Conservation (phyloP, 2,113 vertebrate genomes). For the Hippocampus zosterae region DNA sequence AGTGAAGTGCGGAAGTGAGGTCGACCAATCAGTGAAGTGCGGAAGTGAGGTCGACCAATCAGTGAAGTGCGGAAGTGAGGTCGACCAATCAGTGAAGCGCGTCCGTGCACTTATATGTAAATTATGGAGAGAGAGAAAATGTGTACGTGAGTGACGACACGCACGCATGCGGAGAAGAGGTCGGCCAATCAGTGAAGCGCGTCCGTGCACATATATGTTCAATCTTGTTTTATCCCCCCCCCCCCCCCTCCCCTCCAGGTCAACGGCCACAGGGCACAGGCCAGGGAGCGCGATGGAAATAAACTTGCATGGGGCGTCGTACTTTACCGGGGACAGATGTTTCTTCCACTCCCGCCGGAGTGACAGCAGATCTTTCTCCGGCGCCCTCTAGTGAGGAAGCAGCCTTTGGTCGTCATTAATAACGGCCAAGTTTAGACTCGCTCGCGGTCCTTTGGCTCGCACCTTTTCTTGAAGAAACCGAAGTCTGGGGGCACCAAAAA, state of each 20-base stretch:
- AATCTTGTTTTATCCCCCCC: conserved; percentile 61
- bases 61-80: too few species aligned
- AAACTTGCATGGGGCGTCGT: conserved; percentile 56
- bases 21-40: too few species aligned
- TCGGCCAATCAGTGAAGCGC: too few species aligned
- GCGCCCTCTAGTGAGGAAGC: conserved; percentile 48
- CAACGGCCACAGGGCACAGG: conserved; percentile 47
- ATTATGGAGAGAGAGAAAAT: too few species aligned
- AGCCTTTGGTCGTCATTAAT: conserved; percentile 61
- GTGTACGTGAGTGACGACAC: too few species aligned
- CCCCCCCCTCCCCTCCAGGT: conserved; percentile 42
- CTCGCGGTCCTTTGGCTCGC: conserved; percentile 25
- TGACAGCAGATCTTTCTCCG: conserved; percentile 68
- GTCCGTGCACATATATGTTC: too few species aligned
- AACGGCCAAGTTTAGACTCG: conserved; percentile 36
- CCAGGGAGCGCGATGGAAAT: conserved; percentile 51
- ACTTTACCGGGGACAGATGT: conserved; percentile 71
- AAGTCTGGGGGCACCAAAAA: not conserved
- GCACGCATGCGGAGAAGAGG: too few species aligned
- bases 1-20: too few species aligned
- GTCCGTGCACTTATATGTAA: too few species aligned
- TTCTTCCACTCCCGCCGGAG: conserved; percentile 46
- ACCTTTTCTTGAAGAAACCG: conserved; percentile 26
- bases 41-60: too few species aligned
- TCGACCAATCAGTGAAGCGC: too few species aligned